These are phyloP conservation scores for Oryzias sinensis DNA, from an alignment of 2,797 vertebrate genomes.

Conservation along the genomic window DNA sequence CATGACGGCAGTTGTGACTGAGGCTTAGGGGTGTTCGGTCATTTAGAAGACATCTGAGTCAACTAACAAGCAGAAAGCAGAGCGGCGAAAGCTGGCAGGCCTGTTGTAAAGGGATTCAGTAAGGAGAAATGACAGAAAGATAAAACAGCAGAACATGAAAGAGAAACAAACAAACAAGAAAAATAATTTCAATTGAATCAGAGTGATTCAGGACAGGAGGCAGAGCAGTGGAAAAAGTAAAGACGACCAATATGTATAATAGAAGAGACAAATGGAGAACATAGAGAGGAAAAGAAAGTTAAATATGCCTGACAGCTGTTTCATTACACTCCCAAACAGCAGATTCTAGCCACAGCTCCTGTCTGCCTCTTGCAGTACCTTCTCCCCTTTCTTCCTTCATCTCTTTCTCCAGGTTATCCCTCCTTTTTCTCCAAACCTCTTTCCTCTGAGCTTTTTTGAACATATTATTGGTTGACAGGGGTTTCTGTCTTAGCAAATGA, in stretches of 20 bases:
- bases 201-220: slow-evolving; percentile 16
- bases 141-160: slow-evolving; percentile 16
- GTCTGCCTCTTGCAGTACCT: slow-evolving; percentile 40
- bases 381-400: slow-evolving; percentile 44
- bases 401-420: slow-evolving; percentile 12
- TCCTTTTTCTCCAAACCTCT: slow-evolving; percentile 25
- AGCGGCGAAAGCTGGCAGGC: no score
- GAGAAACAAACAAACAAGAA: slow-evolving; percentile 25
- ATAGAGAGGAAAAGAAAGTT: slow-evolving; percentile 40
- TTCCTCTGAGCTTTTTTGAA: slow-evolving; percentile 13
- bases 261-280: slow-evolving; percentile 35
- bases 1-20: no score
- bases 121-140: not conserved
- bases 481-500: slow-evolving; percentile 76
- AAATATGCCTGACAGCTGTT: slow-evolving; percentile 80
- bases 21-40: no score
- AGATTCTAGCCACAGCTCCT: slow-evolving; percentile 46
- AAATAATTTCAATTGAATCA: slow-evolving; percentile 4
- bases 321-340: slow-evolving; percentile 58
- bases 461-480: slow-evolving; percentile 70
- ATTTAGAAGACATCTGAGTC: no score
- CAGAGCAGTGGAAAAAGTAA: slow-evolving; percentile 16
- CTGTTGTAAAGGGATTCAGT: not conserved
- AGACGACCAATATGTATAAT: slow-evolving; percentile 29
- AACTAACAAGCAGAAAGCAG: no score